These are phyloP conservation scores for Malurus splendens DNA, from an alignment of 2,797 vertebrate genomes.

Conservation along the genomic window DNA sequence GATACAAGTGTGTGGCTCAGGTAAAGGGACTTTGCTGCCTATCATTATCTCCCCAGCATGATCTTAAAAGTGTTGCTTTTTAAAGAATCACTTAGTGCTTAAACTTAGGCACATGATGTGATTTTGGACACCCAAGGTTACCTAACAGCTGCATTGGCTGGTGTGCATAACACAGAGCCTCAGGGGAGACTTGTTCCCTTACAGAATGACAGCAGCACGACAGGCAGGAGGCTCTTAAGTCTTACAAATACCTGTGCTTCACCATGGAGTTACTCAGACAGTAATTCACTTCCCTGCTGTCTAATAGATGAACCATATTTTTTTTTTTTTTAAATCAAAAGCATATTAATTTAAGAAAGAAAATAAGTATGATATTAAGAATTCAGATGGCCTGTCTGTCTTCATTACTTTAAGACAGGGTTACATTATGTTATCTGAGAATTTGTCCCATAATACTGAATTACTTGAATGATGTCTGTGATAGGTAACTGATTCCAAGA, in stretches of 20 bases:
- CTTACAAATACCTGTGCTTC: background rate
- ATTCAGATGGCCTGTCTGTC: background rate
- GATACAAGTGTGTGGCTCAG: background rate
- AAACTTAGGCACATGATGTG: background rate
- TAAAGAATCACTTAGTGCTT: background rate
- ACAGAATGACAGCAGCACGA: background rate
- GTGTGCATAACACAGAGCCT: background rate
- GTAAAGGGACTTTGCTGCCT: background rate
- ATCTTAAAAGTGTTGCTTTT: background rate
- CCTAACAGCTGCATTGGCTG: background rate
- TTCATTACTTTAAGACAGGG: background rate
- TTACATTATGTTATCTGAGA: background rate
- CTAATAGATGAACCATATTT: background rate
- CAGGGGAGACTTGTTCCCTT: background rate
- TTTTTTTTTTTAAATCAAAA: background rate
- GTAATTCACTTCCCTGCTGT: background rate
- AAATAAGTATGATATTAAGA: background rate
- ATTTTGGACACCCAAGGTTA: background rate
- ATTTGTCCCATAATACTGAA: background rate
- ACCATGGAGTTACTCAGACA: background rate
- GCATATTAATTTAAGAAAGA: background rate
- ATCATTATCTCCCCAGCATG: background rate
- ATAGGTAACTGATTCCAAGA: background rate
- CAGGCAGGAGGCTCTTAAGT: background rate
- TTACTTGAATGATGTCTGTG: background rate